Conservation (phyloP, 2,888 invertebrate genomes). For the Agapostemon virescens region DNA sequence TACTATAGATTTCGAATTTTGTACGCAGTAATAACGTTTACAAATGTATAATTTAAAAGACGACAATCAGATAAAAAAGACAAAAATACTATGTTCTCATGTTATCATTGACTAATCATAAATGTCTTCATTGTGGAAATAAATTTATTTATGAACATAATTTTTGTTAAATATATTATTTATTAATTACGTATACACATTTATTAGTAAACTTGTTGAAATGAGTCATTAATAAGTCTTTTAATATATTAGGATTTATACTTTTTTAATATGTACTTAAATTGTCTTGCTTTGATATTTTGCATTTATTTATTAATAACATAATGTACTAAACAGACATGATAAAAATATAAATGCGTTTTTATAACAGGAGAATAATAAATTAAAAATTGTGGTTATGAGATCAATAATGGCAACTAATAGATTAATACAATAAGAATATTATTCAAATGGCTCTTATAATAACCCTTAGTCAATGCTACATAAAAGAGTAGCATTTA, state of each 20-base stretch:
- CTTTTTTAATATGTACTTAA: not conserved
- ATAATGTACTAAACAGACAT: not conserved
- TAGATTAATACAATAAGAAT: not conserved
- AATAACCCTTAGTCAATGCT: not conserved
- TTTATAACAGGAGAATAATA: not conserved
- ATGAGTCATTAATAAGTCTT: not conserved
- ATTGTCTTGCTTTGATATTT: not conserved
- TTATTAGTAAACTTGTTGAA: not conserved
- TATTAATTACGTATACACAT: not conserved
- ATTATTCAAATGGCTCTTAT: not conserved
- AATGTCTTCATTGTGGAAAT: not conserved
- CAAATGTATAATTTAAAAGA: not conserved
- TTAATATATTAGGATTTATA: not conserved
- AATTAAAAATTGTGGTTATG: slow-evolving; percentile 9
- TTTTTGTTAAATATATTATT: not conserved
- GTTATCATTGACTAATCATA: not conserved
- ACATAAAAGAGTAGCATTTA: not conserved
- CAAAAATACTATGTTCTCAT: not conserved
- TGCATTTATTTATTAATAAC: not conserved
- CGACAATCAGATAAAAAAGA: not conserved
- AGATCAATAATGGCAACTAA: not conserved
- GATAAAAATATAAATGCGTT: not conserved
- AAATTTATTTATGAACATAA: not conserved
- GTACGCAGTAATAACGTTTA: not conserved
- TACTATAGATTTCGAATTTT: not conserved